Evolutionary conservation across 2,113 vertebrate species (phyloP).

Genomic region (Acanthisitta chloris): DNA sequence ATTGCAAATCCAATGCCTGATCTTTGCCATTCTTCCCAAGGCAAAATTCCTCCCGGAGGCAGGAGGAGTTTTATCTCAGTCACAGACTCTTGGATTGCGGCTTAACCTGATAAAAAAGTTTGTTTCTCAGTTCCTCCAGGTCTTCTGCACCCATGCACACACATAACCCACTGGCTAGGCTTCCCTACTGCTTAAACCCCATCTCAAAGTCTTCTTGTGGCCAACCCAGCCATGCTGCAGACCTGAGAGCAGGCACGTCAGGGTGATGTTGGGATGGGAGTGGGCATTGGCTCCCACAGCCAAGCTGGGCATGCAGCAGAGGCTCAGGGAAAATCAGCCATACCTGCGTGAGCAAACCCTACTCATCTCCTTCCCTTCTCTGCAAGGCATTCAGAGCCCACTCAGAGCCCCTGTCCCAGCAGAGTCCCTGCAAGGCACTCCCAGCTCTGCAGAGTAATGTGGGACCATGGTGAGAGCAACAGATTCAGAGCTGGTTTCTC

Average conservation of each 20-base stretch:
- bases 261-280: neutral
- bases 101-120: neutral
- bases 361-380: neutral
- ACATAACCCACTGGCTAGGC: neutral
- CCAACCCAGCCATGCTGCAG: accelerated
- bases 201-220: neutral
- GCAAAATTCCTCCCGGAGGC: neutral
- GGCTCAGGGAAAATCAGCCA: neutral
- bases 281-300: neutral
- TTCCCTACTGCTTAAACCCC: neutral
- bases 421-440: accelerated
- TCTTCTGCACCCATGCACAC: neutral
- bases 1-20: neutral
- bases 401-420: neutral
- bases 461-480: accelerated
- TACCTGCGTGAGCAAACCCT: neutral
- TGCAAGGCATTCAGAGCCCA: neutral
- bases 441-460: neutral
- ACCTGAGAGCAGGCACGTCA: accelerated
- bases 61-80: neutral
- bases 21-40: neutral
- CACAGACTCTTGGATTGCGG: neutral
- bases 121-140: neutral
- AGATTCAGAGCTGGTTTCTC: neutral
- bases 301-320: accelerated